phyloP scores from a whole-genome alignment of 64 coral and sea anemone genomes.

The Anthopleura sola region DNA sequence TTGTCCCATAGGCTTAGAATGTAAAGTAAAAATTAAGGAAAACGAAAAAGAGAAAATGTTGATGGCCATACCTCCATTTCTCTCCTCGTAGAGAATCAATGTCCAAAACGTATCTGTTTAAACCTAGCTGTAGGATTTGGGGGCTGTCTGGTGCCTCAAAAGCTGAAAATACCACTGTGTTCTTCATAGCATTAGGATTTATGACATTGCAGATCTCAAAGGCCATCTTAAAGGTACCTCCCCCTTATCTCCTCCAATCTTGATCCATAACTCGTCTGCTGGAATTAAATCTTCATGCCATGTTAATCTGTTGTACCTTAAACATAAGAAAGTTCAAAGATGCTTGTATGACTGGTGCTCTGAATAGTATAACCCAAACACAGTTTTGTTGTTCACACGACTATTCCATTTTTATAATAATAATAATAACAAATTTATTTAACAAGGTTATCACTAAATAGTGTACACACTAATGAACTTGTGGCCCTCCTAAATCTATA shows the following conservation, averaged over 20 bases:
- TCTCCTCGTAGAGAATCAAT: not conserved
- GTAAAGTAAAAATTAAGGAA: not conserved
- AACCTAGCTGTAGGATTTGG: not conserved
- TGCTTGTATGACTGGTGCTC: not conserved
- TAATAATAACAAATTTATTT: no score
- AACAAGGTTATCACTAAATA: no score
- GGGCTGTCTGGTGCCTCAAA: constrained; percentile 26
- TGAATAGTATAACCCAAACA: no score
- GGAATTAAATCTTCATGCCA: constrained; percentile 20
- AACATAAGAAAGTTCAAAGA: not conserved
- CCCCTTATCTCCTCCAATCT: constrained; percentile 35
- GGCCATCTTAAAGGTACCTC: constrained; percentile 17
- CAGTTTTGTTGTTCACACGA: no score
- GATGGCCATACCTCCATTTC: not conserved
- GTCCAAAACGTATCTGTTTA: not conserved
- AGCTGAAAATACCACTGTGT: constrained; percentile 34
- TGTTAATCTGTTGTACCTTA: not conserved
- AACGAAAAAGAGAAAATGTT: not conserved
- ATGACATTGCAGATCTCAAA: not conserved
- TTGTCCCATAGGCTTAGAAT: not conserved
- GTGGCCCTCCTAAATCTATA: no score
- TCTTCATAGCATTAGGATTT: constrained; percentile 30
- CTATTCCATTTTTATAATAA: no score
- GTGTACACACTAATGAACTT: no score
- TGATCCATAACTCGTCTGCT: constrained; percentile 2